Evolutionary conservation across 2,113 vertebrate genomes (phyloP).

Genomic region (Tragelaphus imberbis): DNA sequence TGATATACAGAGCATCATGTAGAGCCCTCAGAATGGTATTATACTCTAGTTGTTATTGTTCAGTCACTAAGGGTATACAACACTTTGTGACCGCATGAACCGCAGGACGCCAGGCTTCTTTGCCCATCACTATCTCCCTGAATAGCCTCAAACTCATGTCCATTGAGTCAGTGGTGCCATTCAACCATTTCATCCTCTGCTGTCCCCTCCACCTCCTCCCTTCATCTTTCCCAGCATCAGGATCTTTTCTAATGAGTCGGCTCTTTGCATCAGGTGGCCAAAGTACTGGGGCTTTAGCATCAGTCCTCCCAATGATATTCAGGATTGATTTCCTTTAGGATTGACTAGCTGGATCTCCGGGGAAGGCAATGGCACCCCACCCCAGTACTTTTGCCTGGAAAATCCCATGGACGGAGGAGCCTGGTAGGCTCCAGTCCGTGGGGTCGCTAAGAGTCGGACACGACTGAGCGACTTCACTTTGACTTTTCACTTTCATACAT

Average conservation of each 20-base stretch:
- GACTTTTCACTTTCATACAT: no score
- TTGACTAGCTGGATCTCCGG: not conserved
- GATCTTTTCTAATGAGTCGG: not conserved
- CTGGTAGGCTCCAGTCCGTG: no score
- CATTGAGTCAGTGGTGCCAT: not conserved
- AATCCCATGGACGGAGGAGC: no score
- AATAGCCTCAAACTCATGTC: not conserved
- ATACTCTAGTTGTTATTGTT: not conserved
- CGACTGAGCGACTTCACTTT: no score
- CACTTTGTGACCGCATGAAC: not conserved
- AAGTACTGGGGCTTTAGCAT: not conserved
- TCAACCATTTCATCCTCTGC: not conserved
- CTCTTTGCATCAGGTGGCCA: not conserved
- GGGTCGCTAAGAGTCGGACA: no score
- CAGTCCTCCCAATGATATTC: not conserved
- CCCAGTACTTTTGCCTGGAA: no score
- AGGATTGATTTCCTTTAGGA: not conserved
- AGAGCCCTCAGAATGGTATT: not conserved
- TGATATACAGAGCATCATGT: not conserved
- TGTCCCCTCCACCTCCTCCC: not conserved
- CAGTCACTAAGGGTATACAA: not conserved
- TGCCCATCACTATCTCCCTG: not conserved
- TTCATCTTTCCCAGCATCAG: not conserved
- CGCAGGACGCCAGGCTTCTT: not conserved
- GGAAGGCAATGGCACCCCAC: no score